Percentiles rank a stretch among this genome's conserved stretches.
Evolutionary conservation across 2,113 vertebrate genomes (phyloP).

Genomic region (Aythya baeri): DNA sequence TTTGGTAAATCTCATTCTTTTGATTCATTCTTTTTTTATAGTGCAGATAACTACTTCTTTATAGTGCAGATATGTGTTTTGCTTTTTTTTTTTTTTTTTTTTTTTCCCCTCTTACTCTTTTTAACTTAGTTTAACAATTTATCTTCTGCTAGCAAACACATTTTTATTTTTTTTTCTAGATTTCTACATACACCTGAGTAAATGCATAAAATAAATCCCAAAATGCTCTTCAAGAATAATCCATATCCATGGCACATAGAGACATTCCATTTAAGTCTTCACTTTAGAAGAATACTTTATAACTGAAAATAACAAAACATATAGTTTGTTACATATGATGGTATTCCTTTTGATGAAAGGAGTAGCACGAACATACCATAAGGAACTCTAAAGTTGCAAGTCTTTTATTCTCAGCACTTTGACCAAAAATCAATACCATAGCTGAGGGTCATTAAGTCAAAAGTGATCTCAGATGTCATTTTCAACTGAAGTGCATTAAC

Average conservation of each 20-base stretch:
- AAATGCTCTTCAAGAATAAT: neutral
- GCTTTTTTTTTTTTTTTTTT: too few species aligned
- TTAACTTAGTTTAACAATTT: neutral
- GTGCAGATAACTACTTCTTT: too few species aligned
- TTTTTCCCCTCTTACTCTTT: neutral
- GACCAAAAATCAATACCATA: conserved; percentile 11
- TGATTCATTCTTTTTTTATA: neutral
- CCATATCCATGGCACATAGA: neutral
- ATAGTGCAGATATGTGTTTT: too few species aligned
- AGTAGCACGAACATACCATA: neutral
- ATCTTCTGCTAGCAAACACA: neutral
- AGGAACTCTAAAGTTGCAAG: neutral
- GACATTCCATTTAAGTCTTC: neutral
- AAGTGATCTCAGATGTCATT: conserved; percentile 41
- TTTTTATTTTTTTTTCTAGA: neutral
- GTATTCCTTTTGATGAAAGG: neutral
- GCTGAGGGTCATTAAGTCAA: conserved; percentile 13
- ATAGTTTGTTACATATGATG: neutral
- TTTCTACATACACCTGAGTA: neutral
- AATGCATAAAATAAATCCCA: neutral
- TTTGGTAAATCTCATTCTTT: neutral
- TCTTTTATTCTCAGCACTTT: conserved; percentile 29
- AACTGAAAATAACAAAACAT: neutral
- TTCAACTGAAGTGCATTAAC: conserved; percentile 38
- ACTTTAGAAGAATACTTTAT: neutral